A percentile compares a stretch with the other conserved stretches of the same genome.
Evolutionary conservation across 2,888 invertebrate genomes (phyloP).

Genomic region (Silvanus unidentatus): DNA sequence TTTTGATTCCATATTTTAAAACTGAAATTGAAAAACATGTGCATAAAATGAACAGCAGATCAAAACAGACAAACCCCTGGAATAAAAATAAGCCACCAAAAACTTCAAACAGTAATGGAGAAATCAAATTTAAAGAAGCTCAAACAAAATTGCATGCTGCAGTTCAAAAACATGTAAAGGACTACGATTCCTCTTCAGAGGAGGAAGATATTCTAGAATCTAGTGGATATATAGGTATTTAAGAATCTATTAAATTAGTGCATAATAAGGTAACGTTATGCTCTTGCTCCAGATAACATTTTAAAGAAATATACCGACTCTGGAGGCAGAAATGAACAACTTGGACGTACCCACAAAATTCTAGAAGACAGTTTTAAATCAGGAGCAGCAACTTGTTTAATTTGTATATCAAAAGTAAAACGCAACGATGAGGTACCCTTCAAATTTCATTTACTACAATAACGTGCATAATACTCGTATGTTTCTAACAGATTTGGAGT

Average conservation of each 20-base stretch:
- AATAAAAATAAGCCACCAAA: no score
- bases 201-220: constrained; percentile 50
- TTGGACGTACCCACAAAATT: constrained; percentile 61
- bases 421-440: constrained; percentile 68
- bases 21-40: no score
- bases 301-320: constrained; percentile 47
- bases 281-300: constrained; percentile 29
- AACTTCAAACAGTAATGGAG: no score
- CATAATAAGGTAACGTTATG: not conserved
- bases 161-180: constrained; percentile 47
- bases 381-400: constrained; percentile 76
- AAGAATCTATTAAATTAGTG: not conserved
- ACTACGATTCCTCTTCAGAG: constrained; percentile 51
- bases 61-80: no score
- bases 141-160: constrained; percentile 49
- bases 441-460: constrained; percentile 30
- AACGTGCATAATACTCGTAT: constrained; percentile 2
- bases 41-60: no score
- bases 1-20: no score
- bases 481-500: constrained; percentile 88
- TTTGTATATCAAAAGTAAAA: constrained; percentile 84
- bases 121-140: constrained; percentile 46
- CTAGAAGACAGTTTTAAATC: constrained; percentile 75
- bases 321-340: constrained; percentile 44
- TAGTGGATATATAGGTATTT: constrained; percentile 47